A percentile compares a stretch with the other conserved stretches of the same genome.
Conservation (phyloP, 2,113 vertebrate genomes). For the Psittacula cyanocephala region DNA sequence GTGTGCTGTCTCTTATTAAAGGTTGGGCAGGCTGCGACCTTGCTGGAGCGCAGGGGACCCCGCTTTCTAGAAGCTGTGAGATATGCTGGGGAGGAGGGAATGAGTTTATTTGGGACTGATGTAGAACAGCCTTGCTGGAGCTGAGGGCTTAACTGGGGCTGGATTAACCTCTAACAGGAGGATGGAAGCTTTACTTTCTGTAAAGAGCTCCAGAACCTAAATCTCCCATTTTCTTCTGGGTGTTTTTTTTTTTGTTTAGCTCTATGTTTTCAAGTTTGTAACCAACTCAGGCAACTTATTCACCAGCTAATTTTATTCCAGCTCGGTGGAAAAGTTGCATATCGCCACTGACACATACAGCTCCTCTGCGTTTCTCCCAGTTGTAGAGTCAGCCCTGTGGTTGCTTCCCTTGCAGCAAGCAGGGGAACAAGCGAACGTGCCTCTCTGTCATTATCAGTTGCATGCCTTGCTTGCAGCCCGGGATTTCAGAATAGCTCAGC, state of each 20-base stretch:
- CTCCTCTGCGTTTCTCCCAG: neutral
- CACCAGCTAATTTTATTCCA: neutral
- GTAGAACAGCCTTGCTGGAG: neutral
- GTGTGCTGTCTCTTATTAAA: too few species aligned
- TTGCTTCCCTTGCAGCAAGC: neutral
- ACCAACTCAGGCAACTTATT: neutral
- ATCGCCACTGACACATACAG: constrained; percentile 7
- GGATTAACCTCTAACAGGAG: neutral
- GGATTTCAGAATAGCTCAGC: neutral
- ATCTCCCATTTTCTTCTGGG: neutral
- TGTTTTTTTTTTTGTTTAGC: neutral
- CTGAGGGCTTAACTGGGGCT: neutral
- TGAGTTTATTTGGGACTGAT: neutral
- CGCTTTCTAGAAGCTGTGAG: neutral
- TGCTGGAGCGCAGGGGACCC: neutral
- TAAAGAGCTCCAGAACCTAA: neutral
- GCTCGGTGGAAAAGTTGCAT: constrained; percentile 28
- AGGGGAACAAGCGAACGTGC: neutral
- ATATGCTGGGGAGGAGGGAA: neutral
- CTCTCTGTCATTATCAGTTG: neutral
- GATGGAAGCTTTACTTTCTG: neutral
- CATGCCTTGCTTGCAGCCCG: neutral
- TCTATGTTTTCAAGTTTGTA: neutral
- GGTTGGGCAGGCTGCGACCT: neutral
- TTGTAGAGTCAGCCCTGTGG: neutral